Conservation (phyloP, 2,888 invertebrate genomes). For the Syrista parreyssii region DNA sequence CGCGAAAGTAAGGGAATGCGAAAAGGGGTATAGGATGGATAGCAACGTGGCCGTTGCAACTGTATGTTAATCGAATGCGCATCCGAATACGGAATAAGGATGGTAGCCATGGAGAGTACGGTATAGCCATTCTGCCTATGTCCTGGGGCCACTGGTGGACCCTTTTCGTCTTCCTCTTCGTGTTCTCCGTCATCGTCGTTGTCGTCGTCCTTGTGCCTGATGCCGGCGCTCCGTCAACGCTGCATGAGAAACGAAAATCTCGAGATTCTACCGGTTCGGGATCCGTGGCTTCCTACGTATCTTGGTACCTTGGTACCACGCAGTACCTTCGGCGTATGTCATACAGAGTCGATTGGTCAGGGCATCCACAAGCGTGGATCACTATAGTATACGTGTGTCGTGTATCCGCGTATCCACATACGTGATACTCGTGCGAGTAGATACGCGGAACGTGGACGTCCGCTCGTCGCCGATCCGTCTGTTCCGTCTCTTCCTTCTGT, state of each 20-base stretch:
- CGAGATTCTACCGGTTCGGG: neutral
- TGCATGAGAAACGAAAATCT: slow-evolving; percentile 44
- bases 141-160: neutral
- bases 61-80: slow-evolving; percentile 62
- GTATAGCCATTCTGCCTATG: slow-evolving; percentile 46
- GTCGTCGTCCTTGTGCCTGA: neutral
- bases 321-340: slow-evolving; percentile 19
- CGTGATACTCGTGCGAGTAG: slow-evolving; percentile 8
- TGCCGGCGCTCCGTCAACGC: slow-evolving; percentile 34
- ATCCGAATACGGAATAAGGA: slow-evolving; percentile 61
- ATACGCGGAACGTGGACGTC: slow-evolving; percentile 18
- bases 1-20: slow-evolving; percentile 35
- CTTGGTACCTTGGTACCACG: neutral
- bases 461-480: slow-evolving; percentile 36
- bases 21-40: slow-evolving; percentile 49
- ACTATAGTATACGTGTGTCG: neutral
- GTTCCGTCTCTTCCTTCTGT: slow-evolving; percentile 27
- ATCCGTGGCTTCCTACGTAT: neutral
- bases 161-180: slow-evolving; percentile 9
- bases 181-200: neutral
- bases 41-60: slow-evolving; percentile 50
- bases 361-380: neutral
- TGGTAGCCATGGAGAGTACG: slow-evolving; percentile 46
- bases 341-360: slow-evolving; percentile 18
- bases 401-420: neutral